Evolutionary conservation across 2,797 vertebrate genomes (phyloP), one percentile per base, ranked within the genome.

Genomic region (Anguilla anguilla): DNA sequence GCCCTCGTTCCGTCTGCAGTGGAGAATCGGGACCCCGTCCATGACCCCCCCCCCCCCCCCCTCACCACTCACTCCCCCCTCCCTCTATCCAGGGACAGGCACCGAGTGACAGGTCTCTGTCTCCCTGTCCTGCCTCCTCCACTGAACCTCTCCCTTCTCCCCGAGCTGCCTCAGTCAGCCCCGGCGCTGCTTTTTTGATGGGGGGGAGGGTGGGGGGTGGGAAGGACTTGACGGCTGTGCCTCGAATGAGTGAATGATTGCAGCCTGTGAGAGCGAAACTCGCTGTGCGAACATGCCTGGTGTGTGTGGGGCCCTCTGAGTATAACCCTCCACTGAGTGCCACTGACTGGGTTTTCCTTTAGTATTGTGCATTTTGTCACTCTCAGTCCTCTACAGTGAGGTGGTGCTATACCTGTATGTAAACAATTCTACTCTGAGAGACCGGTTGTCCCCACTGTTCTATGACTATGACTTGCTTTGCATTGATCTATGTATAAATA

Each of bases 51-150:
- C 86, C 92, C 88, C 87, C 74, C 77, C 86, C n/a, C n/a, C n/a
- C 90, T 10, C 10, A 57, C 13, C 11, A 94, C 91, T 93, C 77
- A 92, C 88, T 91, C 81, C 1, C 22, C 0, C 88, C 92, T 89
- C 91, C 92, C 91, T 94, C 94, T 91, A 89, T 94, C 93, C 92
- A 91, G 84, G 92, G 92, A 46, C 0, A 87, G 88, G 89, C 91
- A 93, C 93, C 92, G 92, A 93, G 90, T 91, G 89, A 83, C 28
- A 31, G 88, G 88, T 89, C 92, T 93, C 88, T 5, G 49, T 91
- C 61, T 89, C 85, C 92, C 93, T 90, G 90, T 92, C 90, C 15
- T 90, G 92, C n/a, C 51, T 10, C 28, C 28, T 19, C 35, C 69
- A 74, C 39, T 87, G 22, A 64, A 51, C 0, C 25, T 25, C 31